Base-by-base conservation (phyloP, 2,113 vertebrate genomes). In the Dipodomys stephensi region DNA sequence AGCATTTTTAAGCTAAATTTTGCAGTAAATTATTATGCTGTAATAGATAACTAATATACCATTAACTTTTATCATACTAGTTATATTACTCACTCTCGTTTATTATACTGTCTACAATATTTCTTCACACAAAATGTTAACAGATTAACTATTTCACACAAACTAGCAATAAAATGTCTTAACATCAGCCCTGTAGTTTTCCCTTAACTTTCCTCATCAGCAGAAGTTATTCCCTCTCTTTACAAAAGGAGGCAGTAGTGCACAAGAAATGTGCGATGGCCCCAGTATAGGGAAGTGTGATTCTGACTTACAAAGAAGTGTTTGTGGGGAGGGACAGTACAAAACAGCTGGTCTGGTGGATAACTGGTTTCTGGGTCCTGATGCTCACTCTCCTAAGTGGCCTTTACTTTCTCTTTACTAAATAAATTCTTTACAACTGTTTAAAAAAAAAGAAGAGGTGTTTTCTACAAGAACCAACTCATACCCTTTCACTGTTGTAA, bases 11-110 rank as follows among this genome's bases (percentile, higher is more conserved):
- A 94, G 76, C 12, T 6, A 30, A 74, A 32, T 83, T 82, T 89
- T 76, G 28, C 39, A 15, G 23, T 22, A 23, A 30, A 67, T 62
- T 87, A 67, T 57, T 57, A 68, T 20, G 1, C 30, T 53, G 7
- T 35, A 77, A 74, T 18, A 93, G 20, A 16, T 62, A 82, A 46
- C 25, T 76, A 90, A 88, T 7, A 90, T 0, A 83, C 12, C 30
- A 80, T 19, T 8, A 22, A 53, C 67, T 13, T 76, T 80, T 44
- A 94, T 64, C 32, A 62, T 25, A 46, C 69, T 91, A 86, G n/a
- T 73, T 88, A 35, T 7, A 93, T 25, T 83, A 96, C 35, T 62
- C 62, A 87, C 85, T 87, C 76, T 86, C 67, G 89, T 68, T 92
- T 83, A 78, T 12, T 44, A 93, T n/a, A 76, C 6, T 87, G 15